phyloP scores from a whole-genome alignment of 2,113 vertebrate genomes.

The Zapornia atra region DNA sequence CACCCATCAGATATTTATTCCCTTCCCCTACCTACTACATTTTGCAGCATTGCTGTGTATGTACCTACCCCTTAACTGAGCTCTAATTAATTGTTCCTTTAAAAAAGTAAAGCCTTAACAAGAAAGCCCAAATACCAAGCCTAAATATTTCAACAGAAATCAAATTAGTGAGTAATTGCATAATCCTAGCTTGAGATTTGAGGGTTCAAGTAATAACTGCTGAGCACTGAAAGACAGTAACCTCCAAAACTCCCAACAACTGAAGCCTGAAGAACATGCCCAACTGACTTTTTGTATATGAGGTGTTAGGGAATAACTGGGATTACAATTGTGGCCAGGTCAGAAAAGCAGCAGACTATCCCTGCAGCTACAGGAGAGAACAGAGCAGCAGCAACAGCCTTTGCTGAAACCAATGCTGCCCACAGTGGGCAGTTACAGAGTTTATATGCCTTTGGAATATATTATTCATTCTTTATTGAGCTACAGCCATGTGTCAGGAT shows the following conservation, averaged over 20 bases:
- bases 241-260: not conserved
- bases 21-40: not conserved
- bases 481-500: not conserved
- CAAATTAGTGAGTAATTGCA: not conserved
- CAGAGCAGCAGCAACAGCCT: fast-evolving
- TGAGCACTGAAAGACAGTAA: not conserved
- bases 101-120: not conserved
- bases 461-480: not conserved
- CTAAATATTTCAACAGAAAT: not conserved
- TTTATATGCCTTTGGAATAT: not conserved
- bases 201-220: not conserved
- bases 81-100: not conserved
- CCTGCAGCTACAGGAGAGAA: not conserved
- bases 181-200: not conserved
- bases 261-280: not conserved
- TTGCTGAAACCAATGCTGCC: not conserved
- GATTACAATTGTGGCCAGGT: not conserved
- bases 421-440: not conserved
- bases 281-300: not conserved
- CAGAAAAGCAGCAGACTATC: not conserved
- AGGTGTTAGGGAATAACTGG: not conserved
- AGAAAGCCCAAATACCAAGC: not conserved
- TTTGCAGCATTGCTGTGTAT: not conserved
- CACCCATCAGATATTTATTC: not conserved
- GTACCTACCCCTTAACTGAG: not conserved